Percentiles rank a stretch among this genome's conserved stretches.
Evolutionary conservation across 2,888 invertebrate genomes (phyloP).

Genomic region (Caenorhabditis angaria): DNA sequence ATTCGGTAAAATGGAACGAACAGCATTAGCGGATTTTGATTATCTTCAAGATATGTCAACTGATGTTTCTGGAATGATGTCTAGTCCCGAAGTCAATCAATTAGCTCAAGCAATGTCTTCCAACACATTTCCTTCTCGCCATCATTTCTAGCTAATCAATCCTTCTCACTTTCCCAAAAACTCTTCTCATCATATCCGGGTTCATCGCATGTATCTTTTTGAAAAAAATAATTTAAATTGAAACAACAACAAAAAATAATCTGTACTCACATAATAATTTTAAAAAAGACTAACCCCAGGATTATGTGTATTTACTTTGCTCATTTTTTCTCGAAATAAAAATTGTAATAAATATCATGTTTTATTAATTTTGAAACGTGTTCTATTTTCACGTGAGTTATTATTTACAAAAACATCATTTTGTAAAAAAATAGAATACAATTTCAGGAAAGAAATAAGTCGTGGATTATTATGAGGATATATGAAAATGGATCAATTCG

Average conservation of each 20-base stretch:
- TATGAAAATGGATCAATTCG: neutral
- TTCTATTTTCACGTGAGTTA: too few species aligned
- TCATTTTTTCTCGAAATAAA: too few species aligned
- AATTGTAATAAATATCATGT: too few species aligned
- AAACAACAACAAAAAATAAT: neutral
- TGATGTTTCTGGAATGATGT: conserved; percentile 54
- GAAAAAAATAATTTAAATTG: too few species aligned
- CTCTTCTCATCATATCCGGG: neutral
- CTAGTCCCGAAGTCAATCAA: conserved; percentile 51
- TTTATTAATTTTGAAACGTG: too few species aligned
- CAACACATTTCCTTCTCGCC: neutral
- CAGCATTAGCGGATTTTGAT: conserved; percentile 54
- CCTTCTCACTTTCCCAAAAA: neutral
- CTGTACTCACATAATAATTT: neutral
- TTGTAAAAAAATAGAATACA: neutral
- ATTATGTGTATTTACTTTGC: too few species aligned
- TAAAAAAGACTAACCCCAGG: neutral
- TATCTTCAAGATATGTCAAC: conserved; percentile 60
- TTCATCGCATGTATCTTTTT: conserved; percentile 1
- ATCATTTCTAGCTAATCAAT: conserved; percentile 1
- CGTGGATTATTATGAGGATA: neutral
- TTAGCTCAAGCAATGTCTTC: conserved; percentile 3
- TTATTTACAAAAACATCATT: too few species aligned
- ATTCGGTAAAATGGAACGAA: conserved; percentile 50
- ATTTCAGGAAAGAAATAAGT: neutral